Percentiles rank a stretch among this genome's conserved stretches.
Evolutionary conservation across 2,797 vertebrate genomes (phyloP).

Genomic region (Esox lucius): DNA sequence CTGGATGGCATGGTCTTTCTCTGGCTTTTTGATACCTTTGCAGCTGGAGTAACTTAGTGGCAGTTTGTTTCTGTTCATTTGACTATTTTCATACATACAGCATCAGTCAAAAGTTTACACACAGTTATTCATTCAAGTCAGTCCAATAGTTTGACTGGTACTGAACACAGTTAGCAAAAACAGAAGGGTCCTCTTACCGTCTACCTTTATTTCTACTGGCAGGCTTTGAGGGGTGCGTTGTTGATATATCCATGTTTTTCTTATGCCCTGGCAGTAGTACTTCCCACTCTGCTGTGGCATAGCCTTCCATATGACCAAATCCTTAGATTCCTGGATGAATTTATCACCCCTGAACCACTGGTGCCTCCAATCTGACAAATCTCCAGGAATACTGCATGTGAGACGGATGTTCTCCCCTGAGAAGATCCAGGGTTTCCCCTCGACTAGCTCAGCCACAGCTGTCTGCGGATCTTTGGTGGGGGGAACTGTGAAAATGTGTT

Average conservation of each 20-base stretch:
- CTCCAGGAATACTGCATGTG: constrained; percentile 56
- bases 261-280: constrained; percentile 62
- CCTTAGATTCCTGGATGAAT: fast-evolving
- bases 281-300: constrained; percentile 43
- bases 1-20: background rate
- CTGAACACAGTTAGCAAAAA: background rate
- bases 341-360: constrained; percentile 59
- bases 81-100: background rate
- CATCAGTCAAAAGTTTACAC: too few species aligned
- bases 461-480: fast-evolving
- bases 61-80: background rate
- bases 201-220: constrained; percentile 55
- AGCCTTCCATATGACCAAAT: constrained; percentile 27
- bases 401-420: constrained; percentile 51
- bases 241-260: constrained; percentile 7
- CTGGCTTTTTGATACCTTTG: background rate
- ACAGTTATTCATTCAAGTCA: too few species aligned
- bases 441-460: constrained; percentile 36
- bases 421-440: constrained; percentile 48
- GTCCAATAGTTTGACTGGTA: too few species aligned
- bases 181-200: constrained; percentile 58
- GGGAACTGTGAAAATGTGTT: background rate
- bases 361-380: constrained; percentile 45
- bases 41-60: background rate
- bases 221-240: constrained; percentile 44